Base-by-base conservation (phyloP, 2,113 vertebrate species). In the Leptocoma aspasia region DNA sequence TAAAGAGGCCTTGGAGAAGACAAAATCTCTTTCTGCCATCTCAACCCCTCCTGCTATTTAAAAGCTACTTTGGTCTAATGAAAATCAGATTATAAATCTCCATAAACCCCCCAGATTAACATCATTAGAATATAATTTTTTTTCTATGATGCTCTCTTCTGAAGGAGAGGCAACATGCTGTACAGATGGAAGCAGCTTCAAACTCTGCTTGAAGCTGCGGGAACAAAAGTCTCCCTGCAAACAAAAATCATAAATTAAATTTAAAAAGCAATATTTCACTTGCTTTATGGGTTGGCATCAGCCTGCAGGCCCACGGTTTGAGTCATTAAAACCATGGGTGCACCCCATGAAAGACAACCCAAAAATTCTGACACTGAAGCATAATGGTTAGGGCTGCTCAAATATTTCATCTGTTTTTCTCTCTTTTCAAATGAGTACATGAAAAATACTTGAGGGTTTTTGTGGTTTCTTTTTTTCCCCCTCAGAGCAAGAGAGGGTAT, bases 201-300 rank as follows among this genome's bases (percentile, higher is more conserved):
- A 77, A 77, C 19, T 82, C 53, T 44, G 50, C 59, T 92, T 83
- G 54, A 93, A 93, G 49, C 52, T 47, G 42, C 24, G 0, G 33
- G 31, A 90, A 92, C 10, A 73, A 73, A 80, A 65, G 59, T 86
- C 35, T 88, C 59, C 86, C 49, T 88, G 35, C 20, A 80, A 94
- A 90, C 71, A 95, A 96, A 66, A 80, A 76, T 39, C 37, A 77
- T 81, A 93, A 95, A 91, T 89, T 70, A 60, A 60, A 84, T 93
- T 77, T 54, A 10, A 82, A 79, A 90, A 82, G 24, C n/a, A 86
- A 33, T 61, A 45, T 84, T 93, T 92, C 68, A 57, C 63, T 90
- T 90, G 57, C n/a, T 88, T 90, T 69, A 90, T 86, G 82, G 39
- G 47, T 73, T 89, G 15, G 31, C 63, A 85, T 65, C 45, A 91